These are phyloP conservation scores for Drosophila tani DNA, from an alignment of 1,140 invertebrate genomes.

Conservation along the genomic window DNA sequence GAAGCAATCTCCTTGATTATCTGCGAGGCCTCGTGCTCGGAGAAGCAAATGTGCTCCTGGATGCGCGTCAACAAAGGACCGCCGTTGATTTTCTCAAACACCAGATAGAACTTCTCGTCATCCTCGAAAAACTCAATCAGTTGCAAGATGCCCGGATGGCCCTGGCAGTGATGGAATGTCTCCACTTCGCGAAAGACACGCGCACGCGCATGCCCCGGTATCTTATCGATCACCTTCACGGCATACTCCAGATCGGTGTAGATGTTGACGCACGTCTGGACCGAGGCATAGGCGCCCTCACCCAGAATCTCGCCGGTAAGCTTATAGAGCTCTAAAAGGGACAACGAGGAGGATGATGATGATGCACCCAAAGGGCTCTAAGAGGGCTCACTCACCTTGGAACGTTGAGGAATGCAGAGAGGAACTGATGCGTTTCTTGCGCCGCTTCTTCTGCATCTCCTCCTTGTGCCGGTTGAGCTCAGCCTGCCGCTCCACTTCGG, in stretches of 20 bases:
- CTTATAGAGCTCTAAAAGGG: constrained; percentile 93
- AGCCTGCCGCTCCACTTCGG: constrained; percentile 80
- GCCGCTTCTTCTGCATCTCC: constrained; percentile 93
- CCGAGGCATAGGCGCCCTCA: constrained; percentile 97
- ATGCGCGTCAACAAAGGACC: constrained; percentile 96
- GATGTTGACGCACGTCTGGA: constrained; percentile 96
- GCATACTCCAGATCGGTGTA: constrained; percentile 97
- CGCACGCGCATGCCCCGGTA: constrained; percentile 95
- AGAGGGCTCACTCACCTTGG: constrained; percentile 88
- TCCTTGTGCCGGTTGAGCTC: constrained; percentile 91
- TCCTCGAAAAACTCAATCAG: constrained; percentile 99
- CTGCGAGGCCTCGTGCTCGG: constrained; percentile 96
- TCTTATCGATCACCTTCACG: constrained; percentile 99
- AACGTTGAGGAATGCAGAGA: constrained; percentile 95
- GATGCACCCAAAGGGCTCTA: neutral
- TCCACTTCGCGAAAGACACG: constrained; percentile 99
- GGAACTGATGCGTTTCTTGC: constrained; percentile 92
- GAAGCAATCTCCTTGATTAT: constrained; percentile 97
- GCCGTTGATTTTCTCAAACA: constrained; percentile 98
- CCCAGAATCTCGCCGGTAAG: constrained; percentile 97
- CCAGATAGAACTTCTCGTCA: constrained; percentile 97
- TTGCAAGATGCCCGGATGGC: constrained; percentile 98
- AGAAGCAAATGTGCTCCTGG: constrained; percentile 96
- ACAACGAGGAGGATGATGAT: neutral
- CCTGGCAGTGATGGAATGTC: constrained; percentile 98